Conservation (phyloP, 1,140 invertebrate species). For the Holotrichia oblita region DNA sequence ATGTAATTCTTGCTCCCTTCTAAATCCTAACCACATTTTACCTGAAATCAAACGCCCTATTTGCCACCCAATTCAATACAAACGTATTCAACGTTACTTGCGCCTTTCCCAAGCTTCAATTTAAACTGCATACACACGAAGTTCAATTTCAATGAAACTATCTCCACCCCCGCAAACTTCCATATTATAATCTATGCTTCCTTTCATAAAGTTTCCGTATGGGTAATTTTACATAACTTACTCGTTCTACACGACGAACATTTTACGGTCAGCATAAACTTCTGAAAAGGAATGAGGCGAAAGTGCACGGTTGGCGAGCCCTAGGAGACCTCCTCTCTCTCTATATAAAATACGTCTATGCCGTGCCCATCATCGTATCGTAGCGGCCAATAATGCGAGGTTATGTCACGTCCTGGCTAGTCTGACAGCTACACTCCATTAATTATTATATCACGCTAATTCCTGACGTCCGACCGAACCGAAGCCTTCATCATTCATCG, state of each 20-base stretch:
- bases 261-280: not conserved
- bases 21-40: too few relatives aligned
- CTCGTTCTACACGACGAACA: not conserved
- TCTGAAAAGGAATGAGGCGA: not conserved
- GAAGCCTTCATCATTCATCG: conserved; percentile 38
- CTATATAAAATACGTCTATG: not conserved
- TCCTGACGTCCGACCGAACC: conserved; percentile 36
- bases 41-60: too few relatives aligned
- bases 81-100: too few relatives aligned
- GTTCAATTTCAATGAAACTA: too few relatives aligned
- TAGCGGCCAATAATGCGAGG: conserved; percentile 42
- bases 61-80: too few relatives aligned
- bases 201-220: not conserved
- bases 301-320: not conserved
- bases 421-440: conserved; percentile 50
- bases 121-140: too few relatives aligned
- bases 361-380: not conserved
- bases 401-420: conserved; percentile 45
- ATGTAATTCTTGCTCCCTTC: too few relatives aligned
- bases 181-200: too few relatives aligned
- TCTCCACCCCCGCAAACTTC: too few relatives aligned
- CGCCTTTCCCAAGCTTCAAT: too few relatives aligned
- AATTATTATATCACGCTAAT: conserved; percentile 49
- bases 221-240: not conserved
- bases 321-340: not conserved